Percentiles rank a stretch among this genome's conserved stretches.
Conservation (phyloP, 2,888 invertebrate genomes). For the Brachyptera putata region DNA sequence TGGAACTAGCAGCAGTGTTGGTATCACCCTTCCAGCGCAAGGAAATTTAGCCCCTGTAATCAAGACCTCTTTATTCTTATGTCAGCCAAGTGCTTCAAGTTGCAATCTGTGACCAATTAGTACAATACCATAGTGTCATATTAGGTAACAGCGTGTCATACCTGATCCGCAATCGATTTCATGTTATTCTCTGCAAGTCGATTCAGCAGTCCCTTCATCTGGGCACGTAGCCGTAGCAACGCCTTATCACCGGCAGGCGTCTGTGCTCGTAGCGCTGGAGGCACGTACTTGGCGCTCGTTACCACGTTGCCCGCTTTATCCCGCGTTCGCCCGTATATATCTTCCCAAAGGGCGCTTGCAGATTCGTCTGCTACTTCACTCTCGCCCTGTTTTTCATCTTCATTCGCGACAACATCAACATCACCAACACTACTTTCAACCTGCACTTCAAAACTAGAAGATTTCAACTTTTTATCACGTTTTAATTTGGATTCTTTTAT, state of each 20-base stretch:
- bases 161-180: constrained; percentile 70
- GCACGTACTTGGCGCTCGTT: constrained; percentile 61
- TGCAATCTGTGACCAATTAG: constrained; percentile 11
- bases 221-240: constrained; percentile 63
- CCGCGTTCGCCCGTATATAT: constrained; percentile 87
- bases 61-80: too few species aligned
- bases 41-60: too few species aligned
- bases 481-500: background rate
- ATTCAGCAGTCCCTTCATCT: constrained; percentile 85
- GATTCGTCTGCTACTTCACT: constrained; percentile 23
- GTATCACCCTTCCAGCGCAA: too few species aligned
- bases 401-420: constrained; percentile 29
- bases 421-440: background rate
- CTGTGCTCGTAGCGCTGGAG: constrained; percentile 71
- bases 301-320: constrained; percentile 77
- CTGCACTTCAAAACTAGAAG: background rate
- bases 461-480: background rate
- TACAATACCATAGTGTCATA: constrained; percentile 41
- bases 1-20: too few species aligned
- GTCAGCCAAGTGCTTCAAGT: too few species aligned
- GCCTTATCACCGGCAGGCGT: constrained; percentile 50
- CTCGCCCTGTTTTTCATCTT: constrained; percentile 30
- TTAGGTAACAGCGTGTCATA: too few species aligned
- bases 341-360: constrained; percentile 63
- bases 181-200: constrained; percentile 84